A percentile compares a stretch with the other conserved stretches of the same genome.
Conservation (phyloP, 1,140 invertebrate genomes). For the Hydropsyche tenuis region DNA sequence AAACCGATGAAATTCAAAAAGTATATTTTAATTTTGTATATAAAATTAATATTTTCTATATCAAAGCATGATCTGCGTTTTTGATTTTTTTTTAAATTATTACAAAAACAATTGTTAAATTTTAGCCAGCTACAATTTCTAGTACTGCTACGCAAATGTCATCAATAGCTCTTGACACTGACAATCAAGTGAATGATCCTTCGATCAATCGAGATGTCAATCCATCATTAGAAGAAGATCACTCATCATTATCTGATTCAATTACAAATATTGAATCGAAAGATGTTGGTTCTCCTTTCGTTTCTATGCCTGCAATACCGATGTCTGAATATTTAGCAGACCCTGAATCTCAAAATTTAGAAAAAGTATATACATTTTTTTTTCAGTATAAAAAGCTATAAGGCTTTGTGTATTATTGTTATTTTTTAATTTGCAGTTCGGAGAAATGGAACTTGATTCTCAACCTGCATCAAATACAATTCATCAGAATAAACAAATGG, state of each 20-base stretch:
- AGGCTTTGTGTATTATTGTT: not conserved
- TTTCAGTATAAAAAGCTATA: conserved; percentile 3
- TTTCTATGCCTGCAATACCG: conserved; percentile 68
- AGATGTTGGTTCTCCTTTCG: conserved; percentile 63
- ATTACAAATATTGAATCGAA: conserved; percentile 51
- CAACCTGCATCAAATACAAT: conserved; percentile 61
- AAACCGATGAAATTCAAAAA: conserved; percentile 23
- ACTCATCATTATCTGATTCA: conserved; percentile 10
- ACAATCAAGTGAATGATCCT: conserved; percentile 24
- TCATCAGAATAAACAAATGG: conserved; percentile 17
- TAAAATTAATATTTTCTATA: not conserved
- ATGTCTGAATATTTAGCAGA: conserved; percentile 65
- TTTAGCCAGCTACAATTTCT: not conserved
- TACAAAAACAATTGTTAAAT: conserved; percentile 6
- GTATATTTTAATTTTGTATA: conserved; percentile 19
- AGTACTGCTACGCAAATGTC: conserved; percentile 36
- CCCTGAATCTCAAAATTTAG: conserved; percentile 66
- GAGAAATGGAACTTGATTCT: conserved; percentile 67
- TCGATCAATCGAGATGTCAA: not conserved
- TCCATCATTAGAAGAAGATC: not conserved
- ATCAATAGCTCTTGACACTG: conserved; percentile 42
- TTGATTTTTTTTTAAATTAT: not conserved
- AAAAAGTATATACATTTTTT: conserved; percentile 65
- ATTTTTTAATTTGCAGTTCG: conserved; percentile 65
- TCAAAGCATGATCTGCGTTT: too few species aligned